A percentile compares a stretch with the other conserved stretches of the same genome.
phyloP scores from a whole-genome alignment of 2,888 invertebrate species.

The Gordius sp. region DNA sequence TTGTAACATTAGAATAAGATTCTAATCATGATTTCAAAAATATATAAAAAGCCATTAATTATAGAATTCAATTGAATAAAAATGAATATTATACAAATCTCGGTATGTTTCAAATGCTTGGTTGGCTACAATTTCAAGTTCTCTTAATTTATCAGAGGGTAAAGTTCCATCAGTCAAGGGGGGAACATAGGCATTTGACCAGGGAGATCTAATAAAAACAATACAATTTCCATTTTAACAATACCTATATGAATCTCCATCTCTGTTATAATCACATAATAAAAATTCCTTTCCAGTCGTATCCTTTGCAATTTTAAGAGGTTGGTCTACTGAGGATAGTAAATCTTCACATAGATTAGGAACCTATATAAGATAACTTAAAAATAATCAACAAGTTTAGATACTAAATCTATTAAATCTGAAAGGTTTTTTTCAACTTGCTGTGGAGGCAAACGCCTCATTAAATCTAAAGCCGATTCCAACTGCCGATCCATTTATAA shows the following conservation, averaged over 20 bases:
- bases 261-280: conserved; percentile 91
- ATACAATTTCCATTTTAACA: conserved; percentile 17
- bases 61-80: too few species aligned
- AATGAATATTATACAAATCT: conserved; percentile 57
- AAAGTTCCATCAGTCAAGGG: conserved; percentile 88
- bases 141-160: conserved; percentile 79
- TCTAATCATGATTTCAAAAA: background rate
- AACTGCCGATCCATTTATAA: conserved; percentile 1
- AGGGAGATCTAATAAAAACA: conserved; percentile 47
- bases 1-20: background rate
- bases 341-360: conserved; percentile 84
- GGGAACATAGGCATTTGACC: conserved; percentile 95
- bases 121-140: conserved; percentile 87
- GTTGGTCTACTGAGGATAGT: conserved; percentile 85
- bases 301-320: conserved; percentile 73
- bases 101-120: conserved; percentile 92
- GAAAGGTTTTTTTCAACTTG: conserved; percentile 92
- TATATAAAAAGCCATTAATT: background rate
- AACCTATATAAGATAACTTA: conserved; percentile 32
- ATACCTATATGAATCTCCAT: conserved; percentile 80
- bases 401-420: conserved; percentile 66
- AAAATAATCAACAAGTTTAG: conserved; percentile 20
- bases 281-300: conserved; percentile 83
- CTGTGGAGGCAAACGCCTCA: conserved; percentile 92
- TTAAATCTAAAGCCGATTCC: conserved; percentile 56